Percentiles rank a stretch among this genome's conserved stretches.
Conservation (phyloP, 2,113 vertebrate species). For the Tragelaphus scriptus region DNA sequence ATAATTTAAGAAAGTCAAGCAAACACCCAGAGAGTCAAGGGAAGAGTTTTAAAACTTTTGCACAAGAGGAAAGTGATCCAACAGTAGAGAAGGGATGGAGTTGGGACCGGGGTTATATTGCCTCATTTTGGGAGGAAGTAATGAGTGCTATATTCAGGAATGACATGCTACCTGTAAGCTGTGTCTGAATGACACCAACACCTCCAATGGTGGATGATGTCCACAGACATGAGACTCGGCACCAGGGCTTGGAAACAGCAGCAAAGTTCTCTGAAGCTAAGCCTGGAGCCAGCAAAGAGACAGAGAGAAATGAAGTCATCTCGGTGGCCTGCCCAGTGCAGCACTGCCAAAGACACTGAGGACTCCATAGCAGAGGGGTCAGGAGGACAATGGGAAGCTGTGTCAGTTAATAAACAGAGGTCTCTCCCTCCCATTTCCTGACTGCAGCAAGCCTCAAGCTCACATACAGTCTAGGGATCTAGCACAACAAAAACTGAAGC, state of each 20-base stretch:
- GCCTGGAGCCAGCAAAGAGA: not conserved
- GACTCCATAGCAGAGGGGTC: not conserved
- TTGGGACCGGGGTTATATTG: fast-evolving
- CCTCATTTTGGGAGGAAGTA: not conserved
- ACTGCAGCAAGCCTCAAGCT: not conserved
- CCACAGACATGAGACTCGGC: not conserved
- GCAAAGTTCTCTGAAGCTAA: not conserved
- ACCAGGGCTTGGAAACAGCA: not conserved
- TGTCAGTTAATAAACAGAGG: not conserved
- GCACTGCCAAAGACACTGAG: not conserved
- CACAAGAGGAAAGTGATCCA: not conserved
- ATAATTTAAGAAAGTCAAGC: not conserved
- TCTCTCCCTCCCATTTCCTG: not conserved
- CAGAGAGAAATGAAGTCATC: not conserved
- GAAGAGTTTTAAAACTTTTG: not conserved
- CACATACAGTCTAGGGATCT: not conserved
- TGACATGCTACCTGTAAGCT: not conserved
- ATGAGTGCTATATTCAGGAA: not conserved
- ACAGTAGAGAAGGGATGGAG: not conserved
- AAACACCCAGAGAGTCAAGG: not conserved
- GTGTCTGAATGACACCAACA: not conserved
- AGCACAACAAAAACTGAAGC: not conserved
- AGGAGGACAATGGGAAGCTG: not conserved
- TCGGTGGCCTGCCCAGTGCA: not conserved
- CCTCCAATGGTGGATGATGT: not conserved